phyloP scores from a whole-genome alignment of 2,113 vertebrate genomes.

The Zosterops hypoxanthus region DNA sequence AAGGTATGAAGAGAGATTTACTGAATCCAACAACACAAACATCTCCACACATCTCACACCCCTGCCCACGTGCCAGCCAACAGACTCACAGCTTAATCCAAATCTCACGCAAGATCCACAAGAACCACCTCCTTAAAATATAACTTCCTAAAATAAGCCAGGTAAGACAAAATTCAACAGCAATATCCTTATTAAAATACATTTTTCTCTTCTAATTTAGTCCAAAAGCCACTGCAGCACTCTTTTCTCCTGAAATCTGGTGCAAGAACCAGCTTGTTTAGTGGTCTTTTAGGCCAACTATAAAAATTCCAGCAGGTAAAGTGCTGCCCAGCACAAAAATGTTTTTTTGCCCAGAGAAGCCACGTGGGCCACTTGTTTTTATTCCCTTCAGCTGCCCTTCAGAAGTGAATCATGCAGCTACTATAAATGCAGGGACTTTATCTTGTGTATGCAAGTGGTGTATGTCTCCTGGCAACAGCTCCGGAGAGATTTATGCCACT shows the following conservation, averaged over 20 bases:
- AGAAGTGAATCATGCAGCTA: background rate
- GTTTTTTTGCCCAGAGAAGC: background rate
- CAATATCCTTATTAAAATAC: background rate
- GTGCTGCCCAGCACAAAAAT: background rate
- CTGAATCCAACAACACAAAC: background rate
- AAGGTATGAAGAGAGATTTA: conserved; percentile 45
- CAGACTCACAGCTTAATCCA: background rate
- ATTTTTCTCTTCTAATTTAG: background rate
- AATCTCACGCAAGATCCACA: background rate
- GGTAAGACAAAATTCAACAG: background rate
- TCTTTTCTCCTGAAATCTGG: background rate
- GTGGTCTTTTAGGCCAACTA: background rate
- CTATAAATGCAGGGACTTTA: conserved; percentile 14
- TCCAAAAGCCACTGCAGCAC: background rate
- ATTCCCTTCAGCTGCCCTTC: conserved; percentile 46
- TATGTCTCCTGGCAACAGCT: conserved; percentile 65
- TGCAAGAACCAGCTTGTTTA: background rate
- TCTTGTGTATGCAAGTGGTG: background rate
- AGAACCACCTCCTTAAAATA: background rate
- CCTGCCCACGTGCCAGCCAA: background rate
- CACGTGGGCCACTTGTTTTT: background rate
- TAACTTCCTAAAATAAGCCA: background rate
- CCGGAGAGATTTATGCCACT: background rate
- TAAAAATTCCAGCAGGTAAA: background rate
- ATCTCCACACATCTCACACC: background rate